Conservation (phyloP, 2,113 vertebrate genomes). For the Brachyistius frenatus region DNA sequence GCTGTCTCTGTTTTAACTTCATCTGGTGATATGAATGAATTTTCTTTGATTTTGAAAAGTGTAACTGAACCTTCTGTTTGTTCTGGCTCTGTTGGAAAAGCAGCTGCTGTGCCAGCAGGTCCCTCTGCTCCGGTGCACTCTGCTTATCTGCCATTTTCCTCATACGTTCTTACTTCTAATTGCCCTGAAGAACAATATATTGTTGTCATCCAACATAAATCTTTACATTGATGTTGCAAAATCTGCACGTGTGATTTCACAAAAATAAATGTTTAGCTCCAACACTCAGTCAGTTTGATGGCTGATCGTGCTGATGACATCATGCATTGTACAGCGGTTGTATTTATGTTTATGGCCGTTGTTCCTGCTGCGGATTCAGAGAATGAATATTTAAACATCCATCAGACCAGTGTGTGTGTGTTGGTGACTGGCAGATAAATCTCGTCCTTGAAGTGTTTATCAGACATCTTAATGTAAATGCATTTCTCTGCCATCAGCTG, state of each 20-base stretch:
- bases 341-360: too few relatives aligned
- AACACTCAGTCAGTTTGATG: neutral
- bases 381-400: neutral
- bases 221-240: neutral
- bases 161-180: neutral
- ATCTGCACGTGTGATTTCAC: neutral
- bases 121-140: neutral
- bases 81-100: conserved; percentile 16
- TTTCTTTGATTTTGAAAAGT: neutral
- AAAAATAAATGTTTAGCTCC: neutral
- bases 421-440: neutral
- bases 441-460: neutral
- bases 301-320: neutral
- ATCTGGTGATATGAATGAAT: neutral
- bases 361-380: too few relatives aligned
- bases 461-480: neutral
- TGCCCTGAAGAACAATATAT: neutral
- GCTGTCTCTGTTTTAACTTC: neutral
- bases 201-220: neutral
- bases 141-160: neutral
- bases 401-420: too few relatives aligned
- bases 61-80: conserved; percentile 9
- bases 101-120: conserved; percentile 33
- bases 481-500: neutral
- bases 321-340: neutral